Base-by-base conservation (phyloP, 30 jellyfish, hydroid and myxozoan genomes). In the Aurelia sp. region DNA sequence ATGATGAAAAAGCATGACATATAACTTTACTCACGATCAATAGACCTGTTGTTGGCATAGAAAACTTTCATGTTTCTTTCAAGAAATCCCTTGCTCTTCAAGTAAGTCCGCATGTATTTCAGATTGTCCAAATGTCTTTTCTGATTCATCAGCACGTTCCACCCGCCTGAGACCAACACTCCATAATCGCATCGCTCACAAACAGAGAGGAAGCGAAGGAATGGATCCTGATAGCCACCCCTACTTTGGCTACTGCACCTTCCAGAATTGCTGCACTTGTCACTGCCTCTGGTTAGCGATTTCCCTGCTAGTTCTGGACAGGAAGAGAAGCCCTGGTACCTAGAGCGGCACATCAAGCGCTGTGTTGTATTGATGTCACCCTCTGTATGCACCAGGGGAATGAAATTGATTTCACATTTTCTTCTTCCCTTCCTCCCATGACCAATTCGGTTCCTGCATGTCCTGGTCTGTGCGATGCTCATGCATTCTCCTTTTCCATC, bases 1-100 rank as follows among this genome's bases (percentile, higher is more conserved):
- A 61, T 17, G 44, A 50, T 21, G 47, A 5, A 66, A 55, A 27
- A 73, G 55, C 3, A 85, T 53, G 50, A 47, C 16, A 17, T 64
- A 63, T 18, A 1, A 35, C 3, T 20, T n/a, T 55, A 94, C 99
- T 89, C 71, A 94, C 99, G 93, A 51, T 94, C 97, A 48, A 94
- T 89, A 30, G 99, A 74, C 17, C 94, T 94, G 74, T 94, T 94
- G 86, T 94, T 94, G 31, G 99, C 99, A 62, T 82, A 89, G 61
- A 89, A 94, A 67, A 90, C 89, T 69, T 89, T 94, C 91, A 94
- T 89, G 79, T 94, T 94, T 31, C 82, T 81, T 53, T 84, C 92
- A 51, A 81, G 60, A 64, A 81, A 94, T 11, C 96, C 97, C 44
- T 89, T 89, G 40, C 88, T 76, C 37, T 86, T 83, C 73, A 94